These are phyloP conservation scores for Alcis repandata DNA, from an alignment of 2,888 invertebrate species.

Conservation along the genomic window DNA sequence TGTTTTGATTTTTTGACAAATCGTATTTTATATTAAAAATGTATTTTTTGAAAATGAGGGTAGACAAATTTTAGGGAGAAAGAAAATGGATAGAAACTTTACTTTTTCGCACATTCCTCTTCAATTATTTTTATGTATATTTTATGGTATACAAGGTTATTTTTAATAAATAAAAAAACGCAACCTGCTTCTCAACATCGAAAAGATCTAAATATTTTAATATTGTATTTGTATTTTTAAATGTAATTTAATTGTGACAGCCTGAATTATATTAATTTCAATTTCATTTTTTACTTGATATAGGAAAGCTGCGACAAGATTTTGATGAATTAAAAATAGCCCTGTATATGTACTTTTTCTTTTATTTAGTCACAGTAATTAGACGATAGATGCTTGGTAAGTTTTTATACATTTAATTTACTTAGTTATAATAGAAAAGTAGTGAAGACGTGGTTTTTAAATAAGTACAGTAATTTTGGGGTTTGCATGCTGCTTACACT, in stretches of 20 bases:
- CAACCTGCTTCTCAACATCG: too few relatives aligned
- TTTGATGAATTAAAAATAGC: background rate
- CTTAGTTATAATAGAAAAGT: too few relatives aligned
- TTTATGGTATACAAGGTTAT: conserved; percentile 1
- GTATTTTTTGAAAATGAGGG: background rate
- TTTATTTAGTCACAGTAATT: background rate
- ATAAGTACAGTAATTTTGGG: background rate
- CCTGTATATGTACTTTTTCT: background rate
- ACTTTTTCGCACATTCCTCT: conserved; percentile 86
- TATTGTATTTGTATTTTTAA: too few relatives aligned
- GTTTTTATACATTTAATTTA: background rate
- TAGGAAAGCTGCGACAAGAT: too few relatives aligned
- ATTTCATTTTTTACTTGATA: too few relatives aligned
- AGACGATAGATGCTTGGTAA: conserved; percentile 19
- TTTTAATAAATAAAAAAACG: too few relatives aligned
- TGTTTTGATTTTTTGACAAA: background rate
- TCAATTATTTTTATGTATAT: conserved; percentile 27
- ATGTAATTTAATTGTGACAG: too few relatives aligned
- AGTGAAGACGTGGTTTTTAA: too few relatives aligned
- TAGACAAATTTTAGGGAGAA: background rate
- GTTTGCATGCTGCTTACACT: background rate
- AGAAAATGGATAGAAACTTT: background rate
- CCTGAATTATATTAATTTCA: too few relatives aligned
- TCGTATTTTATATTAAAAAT: conserved; percentile 1
- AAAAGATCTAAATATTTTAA: too few relatives aligned